Evolutionary conservation across 2,888 invertebrate genomes (phyloP).

Genomic region (Pterostichus niger): DNA sequence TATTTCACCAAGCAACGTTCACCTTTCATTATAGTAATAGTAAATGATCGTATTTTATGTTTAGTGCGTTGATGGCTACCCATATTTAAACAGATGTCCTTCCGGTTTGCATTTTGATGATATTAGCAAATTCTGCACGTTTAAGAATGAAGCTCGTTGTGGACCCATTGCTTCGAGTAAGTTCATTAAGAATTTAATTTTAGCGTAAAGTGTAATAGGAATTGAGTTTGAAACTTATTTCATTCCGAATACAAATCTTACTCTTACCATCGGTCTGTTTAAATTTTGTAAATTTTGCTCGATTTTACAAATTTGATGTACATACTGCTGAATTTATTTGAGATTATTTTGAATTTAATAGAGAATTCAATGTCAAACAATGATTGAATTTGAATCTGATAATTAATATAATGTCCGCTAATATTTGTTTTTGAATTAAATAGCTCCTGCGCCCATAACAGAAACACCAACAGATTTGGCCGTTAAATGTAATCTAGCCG

Average conservation of each 20-base stretch:
- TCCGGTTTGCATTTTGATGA: constrained; percentile 95
- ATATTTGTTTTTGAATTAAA: too few relatives aligned
- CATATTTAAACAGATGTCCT: constrained; percentile 93
- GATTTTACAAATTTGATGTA: too few relatives aligned
- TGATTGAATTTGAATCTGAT: too few relatives aligned
- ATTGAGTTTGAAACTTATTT: background rate
- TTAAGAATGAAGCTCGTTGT: constrained; percentile 93
- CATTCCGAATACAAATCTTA: background rate
- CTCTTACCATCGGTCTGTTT: too few relatives aligned
- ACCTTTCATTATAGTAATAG: background rate
- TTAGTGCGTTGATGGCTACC: constrained; percentile 94
- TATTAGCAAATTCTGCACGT: constrained; percentile 93
- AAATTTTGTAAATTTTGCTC: background rate
- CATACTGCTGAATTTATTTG: background rate
- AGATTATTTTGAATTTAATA: too few relatives aligned
- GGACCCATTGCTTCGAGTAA: constrained; percentile 94
- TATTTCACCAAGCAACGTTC: constrained; percentile 59
- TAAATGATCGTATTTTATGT: constrained; percentile 21
- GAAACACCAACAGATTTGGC: constrained; percentile 91
- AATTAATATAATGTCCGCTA: too few relatives aligned
- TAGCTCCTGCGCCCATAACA: constrained; percentile 90
- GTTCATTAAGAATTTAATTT: too few relatives aligned
- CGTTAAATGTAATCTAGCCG: constrained; percentile 86
- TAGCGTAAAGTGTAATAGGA: too few relatives aligned
- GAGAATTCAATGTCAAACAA: too few relatives aligned